Evolutionary conservation across 2,888 invertebrate genomes (phyloP).

Genomic region (Brachypterus glaber): DNA sequence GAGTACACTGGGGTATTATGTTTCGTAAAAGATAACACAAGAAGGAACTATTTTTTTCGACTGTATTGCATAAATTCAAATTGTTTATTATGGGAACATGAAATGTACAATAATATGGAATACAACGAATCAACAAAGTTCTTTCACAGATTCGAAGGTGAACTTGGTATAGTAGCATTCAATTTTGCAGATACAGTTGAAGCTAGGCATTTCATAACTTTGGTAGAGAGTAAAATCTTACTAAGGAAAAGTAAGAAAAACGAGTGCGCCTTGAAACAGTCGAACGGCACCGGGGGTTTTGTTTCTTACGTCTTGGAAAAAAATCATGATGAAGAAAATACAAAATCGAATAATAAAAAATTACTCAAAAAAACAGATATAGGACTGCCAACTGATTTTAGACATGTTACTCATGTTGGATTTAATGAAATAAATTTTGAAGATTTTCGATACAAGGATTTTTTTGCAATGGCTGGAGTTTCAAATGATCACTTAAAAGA

Average conservation of each 20-base stretch:
- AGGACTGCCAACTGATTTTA: conserved; percentile 78
- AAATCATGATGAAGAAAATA: conserved; percentile 20
- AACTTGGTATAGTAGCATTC: conserved; percentile 81
- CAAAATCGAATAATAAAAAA: conserved; percentile 32
- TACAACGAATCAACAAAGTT: conserved; percentile 71
- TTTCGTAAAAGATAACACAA: conserved; percentile 81
- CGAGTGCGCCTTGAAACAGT: conserved; percentile 23
- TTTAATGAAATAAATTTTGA: conserved; percentile 69
- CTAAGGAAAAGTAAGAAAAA: conserved; percentile 61
- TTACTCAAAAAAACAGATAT: conserved; percentile 65
- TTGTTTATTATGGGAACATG: conserved; percentile 85
- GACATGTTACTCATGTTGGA: conserved; percentile 85
- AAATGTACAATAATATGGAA: conserved; percentile 83
- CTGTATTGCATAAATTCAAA: conserved; percentile 74
- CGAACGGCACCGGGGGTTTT: conserved; percentile 8
- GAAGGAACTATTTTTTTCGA: conserved; percentile 83
- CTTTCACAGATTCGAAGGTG: conserved; percentile 90
- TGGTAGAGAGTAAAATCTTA: conserved; percentile 68
- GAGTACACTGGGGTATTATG: conserved; percentile 80
- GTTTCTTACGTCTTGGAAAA: conserved; percentile 17
- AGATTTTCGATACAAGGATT: conserved; percentile 56
- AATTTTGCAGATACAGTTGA: conserved; percentile 91
- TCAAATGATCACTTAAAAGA: conserved; percentile 73
- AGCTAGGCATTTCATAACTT: conserved; percentile 63
- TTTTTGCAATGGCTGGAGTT: conserved; percentile 73